A percentile compares a stretch with the other conserved stretches of the same genome.
Conservation (phyloP, 53 echinoderm and acorn worm species). For the Temnopleurus reevesii region DNA sequence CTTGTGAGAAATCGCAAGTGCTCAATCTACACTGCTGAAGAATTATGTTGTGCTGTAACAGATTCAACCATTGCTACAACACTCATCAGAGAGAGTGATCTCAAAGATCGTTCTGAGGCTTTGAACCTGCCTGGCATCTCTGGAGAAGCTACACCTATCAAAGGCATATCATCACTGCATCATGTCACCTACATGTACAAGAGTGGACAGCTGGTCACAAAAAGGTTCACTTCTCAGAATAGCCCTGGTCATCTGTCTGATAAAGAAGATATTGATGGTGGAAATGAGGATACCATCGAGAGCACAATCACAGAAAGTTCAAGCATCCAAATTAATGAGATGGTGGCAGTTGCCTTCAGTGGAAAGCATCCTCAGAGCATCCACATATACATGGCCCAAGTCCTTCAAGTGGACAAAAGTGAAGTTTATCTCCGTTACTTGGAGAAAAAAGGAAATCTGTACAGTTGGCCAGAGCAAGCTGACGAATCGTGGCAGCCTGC, state of each 20-base stretch:
- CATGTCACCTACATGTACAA: neutral
- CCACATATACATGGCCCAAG: neutral
- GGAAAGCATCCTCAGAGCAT: conserved; percentile 4
- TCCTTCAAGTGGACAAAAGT: neutral
- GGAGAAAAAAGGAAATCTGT: neutral
- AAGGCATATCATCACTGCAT: conserved; percentile 15
- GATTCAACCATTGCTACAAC: neutral
- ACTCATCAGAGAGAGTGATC: neutral
- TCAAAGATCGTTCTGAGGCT: neutral
- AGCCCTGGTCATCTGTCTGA: no score
- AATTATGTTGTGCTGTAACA: conserved; percentile 5
- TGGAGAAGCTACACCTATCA: neutral
- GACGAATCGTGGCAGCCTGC: neutral
- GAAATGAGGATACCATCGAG: no score
- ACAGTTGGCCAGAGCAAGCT: neutral
- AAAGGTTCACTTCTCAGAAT: conserved; percentile 24
- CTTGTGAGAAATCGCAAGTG: conserved; percentile 28
- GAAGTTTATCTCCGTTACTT: neutral
- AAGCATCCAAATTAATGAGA: neutral
- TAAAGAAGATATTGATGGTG: no score
- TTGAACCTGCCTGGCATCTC: conserved; percentile 16
- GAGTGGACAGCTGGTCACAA: conserved; percentile 12
- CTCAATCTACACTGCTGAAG: conserved; percentile 15
- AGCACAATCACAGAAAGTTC: no score
- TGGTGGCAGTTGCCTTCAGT: conserved; percentile 4